phyloP scores from a whole-genome alignment of 2,888 invertebrate genomes.

The Melinaea menophilus region DNA sequence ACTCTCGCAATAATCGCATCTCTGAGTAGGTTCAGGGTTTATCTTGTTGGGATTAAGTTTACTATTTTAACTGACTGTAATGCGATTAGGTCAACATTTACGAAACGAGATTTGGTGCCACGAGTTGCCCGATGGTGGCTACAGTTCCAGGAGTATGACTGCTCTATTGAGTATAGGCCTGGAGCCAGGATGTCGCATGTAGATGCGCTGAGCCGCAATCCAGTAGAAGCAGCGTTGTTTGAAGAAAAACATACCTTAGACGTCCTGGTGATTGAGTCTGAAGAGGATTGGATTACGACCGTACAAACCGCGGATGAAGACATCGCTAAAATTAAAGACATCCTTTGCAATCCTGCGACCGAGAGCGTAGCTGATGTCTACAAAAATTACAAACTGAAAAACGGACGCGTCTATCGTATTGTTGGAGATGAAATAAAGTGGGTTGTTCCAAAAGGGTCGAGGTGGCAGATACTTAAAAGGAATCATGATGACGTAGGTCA shows the following conservation, averaged over 20 bases:
- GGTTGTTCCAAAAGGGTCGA: slow-evolving; percentile 33
- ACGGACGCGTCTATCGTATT: slow-evolving; percentile 22
- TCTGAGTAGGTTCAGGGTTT: neutral
- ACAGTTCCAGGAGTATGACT: too few relatives aligned
- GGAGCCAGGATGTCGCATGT: too few relatives aligned
- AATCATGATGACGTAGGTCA: slow-evolving; percentile 35
- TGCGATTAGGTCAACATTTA: slow-evolving; percentile 4
- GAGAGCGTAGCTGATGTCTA: slow-evolving; percentile 11
- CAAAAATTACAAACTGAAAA: slow-evolving; percentile 32
- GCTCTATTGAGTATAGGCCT: too few relatives aligned
- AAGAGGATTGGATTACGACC: too few relatives aligned
- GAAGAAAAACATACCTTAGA: too few relatives aligned
- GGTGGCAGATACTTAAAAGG: slow-evolving; percentile 33
- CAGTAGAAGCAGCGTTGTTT: too few relatives aligned
- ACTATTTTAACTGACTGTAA: neutral
- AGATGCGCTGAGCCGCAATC: too few relatives aligned
- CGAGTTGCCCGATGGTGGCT: too few relatives aligned
- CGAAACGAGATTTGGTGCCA: slow-evolving; percentile 19
- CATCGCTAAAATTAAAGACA: too few relatives aligned
- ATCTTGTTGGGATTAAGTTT: neutral
- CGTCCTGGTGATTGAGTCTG: too few relatives aligned
- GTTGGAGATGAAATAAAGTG: slow-evolving; percentile 22
- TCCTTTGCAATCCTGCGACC: too few relatives aligned
- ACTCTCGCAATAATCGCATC: neutral
- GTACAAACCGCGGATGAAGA: too few relatives aligned